Evolutionary conservation across 1,140 invertebrate genomes (phyloP).

Genomic region (Calephelis virginiensis): DNA sequence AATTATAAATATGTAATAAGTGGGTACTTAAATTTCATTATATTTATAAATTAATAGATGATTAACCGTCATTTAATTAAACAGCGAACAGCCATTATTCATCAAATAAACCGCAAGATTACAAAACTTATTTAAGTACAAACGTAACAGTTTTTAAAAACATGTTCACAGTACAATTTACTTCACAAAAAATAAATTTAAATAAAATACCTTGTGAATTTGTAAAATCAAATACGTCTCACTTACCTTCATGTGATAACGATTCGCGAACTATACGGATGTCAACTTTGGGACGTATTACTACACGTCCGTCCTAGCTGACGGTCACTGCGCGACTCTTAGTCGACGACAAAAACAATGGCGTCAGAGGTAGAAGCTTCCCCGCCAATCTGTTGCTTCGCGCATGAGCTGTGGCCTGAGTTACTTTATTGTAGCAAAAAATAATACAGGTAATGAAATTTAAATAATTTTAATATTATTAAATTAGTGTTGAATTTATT

Average conservation of each 20-base stretch:
- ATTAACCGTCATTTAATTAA: too few species aligned
- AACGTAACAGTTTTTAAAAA: too few species aligned
- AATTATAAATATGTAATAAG: too few species aligned
- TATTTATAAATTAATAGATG: too few species aligned
- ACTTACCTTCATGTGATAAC: constrained; percentile 36
- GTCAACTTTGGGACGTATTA: constrained; percentile 34
- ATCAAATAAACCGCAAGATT: too few species aligned
- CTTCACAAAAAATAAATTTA: too few species aligned
- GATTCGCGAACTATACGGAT: constrained; percentile 30
- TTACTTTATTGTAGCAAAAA: neutral
- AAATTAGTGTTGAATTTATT: neutral
- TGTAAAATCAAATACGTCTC: neutral
- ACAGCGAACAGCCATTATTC: too few species aligned
- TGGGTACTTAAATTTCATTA: too few species aligned
- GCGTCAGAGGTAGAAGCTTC: constrained; percentile 38
- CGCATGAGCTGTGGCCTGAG: constrained; percentile 39
- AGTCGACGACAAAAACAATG: constrained; percentile 26
- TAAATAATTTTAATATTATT: constrained; percentile 11
- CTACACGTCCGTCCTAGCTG: constrained; percentile 33
- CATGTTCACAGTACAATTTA: too few species aligned
- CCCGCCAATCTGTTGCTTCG: constrained; percentile 55
- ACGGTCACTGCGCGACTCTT: constrained; percentile 41
- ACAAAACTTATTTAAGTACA: too few species aligned
- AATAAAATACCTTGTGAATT: too few species aligned
- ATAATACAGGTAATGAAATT: constrained; percentile 7